Conservation (phyloP, 2,888 invertebrate genomes). For the Clepsis dumicolana region DNA sequence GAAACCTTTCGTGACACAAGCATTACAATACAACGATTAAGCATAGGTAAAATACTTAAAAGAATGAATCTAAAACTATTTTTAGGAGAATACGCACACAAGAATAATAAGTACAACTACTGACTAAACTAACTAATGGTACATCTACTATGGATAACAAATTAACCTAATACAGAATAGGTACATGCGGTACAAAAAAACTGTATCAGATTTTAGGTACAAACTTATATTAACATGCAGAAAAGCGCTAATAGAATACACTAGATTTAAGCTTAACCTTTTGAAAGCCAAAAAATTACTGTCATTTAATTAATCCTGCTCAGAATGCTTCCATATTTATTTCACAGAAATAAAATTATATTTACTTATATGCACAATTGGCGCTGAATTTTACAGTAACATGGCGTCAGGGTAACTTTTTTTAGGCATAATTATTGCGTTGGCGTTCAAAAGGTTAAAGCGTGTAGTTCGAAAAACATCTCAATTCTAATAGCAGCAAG, state of each 20-base stretch:
- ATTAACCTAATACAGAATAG: background rate
- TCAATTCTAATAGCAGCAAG: slow-evolving; percentile 62
- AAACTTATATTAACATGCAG: background rate
- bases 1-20: background rate
- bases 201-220: background rate
- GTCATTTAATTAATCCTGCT: too few species aligned
- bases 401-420: background rate
- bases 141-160: background rate
- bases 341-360: too few species aligned
- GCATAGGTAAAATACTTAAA: background rate
- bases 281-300: background rate
- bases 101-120: background rate
- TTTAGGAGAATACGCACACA: background rate
- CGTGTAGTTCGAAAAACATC: slow-evolving; percentile 47
- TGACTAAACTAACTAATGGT: background rate
- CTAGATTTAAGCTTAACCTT: background rate
- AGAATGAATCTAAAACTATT: background rate
- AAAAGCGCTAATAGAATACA: background rate
- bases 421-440: background rate
- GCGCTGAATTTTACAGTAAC: too few species aligned
- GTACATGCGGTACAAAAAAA: background rate
- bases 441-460: background rate
- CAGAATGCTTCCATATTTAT: too few species aligned
- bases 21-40: background rate
- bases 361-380: background rate